Base-by-base conservation (phyloP, 2,888 invertebrate species). In the Podotricha telesiphe region DNA sequence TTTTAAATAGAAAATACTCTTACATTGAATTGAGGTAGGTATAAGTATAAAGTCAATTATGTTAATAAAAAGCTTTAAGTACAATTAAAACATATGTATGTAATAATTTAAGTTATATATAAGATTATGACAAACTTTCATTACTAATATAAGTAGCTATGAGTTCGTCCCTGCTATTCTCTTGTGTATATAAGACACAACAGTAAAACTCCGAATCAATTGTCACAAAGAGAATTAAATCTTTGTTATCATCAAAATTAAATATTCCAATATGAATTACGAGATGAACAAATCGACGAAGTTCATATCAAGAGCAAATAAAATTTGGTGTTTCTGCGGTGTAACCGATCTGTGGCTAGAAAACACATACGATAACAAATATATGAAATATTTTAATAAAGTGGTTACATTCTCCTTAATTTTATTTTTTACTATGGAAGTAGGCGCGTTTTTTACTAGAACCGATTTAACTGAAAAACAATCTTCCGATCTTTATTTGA, bases 261-360 rank as follows among this genome's bases (percentile, higher is more conserved):
- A 34, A 34, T 5, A n/a, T 34, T 34, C 40, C 3, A 8, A 34
- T n/a, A 53, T 56, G 34, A 50, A 17, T 5, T 15, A 42, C 22
- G n/a, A 20, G 17, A 20, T 45, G 15, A 61, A 45, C 51, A 20
- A 53, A 51, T 53, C 67, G 2, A 53, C 20, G 6, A 34, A 19
- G 4, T 61, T 45, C 42, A 15, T 61, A 40, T 61, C 47, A 3
- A 72, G 58, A 63, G 62, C 71, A 10, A 73, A 65, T 40, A 61
- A 45, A 65, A 40, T 72, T 2, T 59, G 72, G 11, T 67, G 70
- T 64, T 59, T 75, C 15, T 73, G 70, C n/a, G 78, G 77, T 28
- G 28, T 75, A 15, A 79, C 83, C 2, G 79, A 85, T 68, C 78
- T 82, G 22, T 86, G 83, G 85, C 68, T 80, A 3, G 77, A 81